Evolutionary conservation across 2,888 invertebrate genomes (phyloP), one percentile per base, ranked within the genome.

Genomic region (Aspidiotus rigidus): DNA sequence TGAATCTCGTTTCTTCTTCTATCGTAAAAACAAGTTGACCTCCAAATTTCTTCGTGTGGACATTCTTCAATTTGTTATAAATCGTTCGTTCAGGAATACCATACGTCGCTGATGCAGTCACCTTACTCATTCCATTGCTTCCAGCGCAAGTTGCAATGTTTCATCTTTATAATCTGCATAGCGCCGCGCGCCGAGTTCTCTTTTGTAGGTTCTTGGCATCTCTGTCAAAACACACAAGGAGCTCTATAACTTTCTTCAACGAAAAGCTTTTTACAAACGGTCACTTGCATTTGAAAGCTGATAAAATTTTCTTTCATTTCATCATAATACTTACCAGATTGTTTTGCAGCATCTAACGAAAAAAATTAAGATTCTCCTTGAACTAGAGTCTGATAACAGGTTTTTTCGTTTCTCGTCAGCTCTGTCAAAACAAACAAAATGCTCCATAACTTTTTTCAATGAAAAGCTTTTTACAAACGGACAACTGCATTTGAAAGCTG

Each of bases 51-150:
- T 15, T 7, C 15, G 9, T 8, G 56, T 56, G 56, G 15, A n/a
- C 56, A 10, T 13, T 56, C 9, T 56, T 56, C 8, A 8, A 56
- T 56, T 56, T 56, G 15, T 56, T 13, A 56, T 56, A 56, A 8
- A 56, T 10, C 56, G 49, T 44, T 56, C 15, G 56, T n/a, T 56
- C 56, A 56, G 56, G 16, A 56, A 56, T 56, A 56, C 56, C 56
- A 15, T 56, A 56, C 56, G 15, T 56, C 15, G 8, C 15, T 8
- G 56, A 56, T 56, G 56, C 56, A 10, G 7, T 56, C n/a, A 15
- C 16, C 15, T 56, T 56, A 15, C 9, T n/a, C 56, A 56, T 56
- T 15, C 56, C 56, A 56, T 56, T 56, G 56, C 9, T 56, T 56
- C 56, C 7, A 56, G 56, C 9, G 56, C 16, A 8, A 13, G n/a